Evolutionary conservation across 2,797 vertebrate species (phyloP).

Genomic region (Pseudotriccus pelzelni): DNA sequence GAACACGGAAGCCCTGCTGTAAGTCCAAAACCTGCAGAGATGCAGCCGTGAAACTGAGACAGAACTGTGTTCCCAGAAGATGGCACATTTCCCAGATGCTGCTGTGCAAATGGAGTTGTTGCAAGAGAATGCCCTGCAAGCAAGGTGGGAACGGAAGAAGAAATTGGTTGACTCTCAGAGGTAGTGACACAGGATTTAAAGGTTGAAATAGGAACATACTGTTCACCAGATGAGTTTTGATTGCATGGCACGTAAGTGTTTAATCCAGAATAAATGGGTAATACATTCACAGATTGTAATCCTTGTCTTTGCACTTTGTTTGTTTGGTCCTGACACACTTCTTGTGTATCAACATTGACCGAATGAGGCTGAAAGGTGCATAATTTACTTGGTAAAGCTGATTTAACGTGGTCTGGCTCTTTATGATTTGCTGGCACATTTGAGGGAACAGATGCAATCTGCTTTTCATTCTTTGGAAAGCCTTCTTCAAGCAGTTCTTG

Average conservation of each 20-base stretch:
- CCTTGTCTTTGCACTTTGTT: background rate
- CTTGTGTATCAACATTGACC: background rate
- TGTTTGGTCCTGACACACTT: background rate
- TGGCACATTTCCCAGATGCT: conserved; percentile 70
- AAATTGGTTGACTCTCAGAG: conserved; percentile 48
- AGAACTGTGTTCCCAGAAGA: conserved; percentile 63
- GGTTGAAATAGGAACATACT: conserved; percentile 63
- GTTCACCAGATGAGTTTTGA: conserved; percentile 31
- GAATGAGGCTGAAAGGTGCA: background rate
- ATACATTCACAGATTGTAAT: background rate
- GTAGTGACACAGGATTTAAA: conserved; percentile 67
- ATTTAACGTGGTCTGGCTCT: background rate
- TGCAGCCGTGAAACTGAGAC: conserved; percentile 69
- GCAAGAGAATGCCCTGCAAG: conserved; percentile 73
- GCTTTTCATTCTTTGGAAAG: background rate
- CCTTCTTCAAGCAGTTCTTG: background rate
- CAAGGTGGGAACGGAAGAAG: conserved; percentile 73
- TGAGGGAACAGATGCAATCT: background rate
- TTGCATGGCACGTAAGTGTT: conserved; percentile 63
- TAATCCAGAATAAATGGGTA: background rate
- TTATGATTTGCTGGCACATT: background rate
- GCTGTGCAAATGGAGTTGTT: conserved; percentile 77
- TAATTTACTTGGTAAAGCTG: background rate
- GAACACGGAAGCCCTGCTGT: conserved; percentile 63
- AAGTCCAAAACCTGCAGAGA: conserved; percentile 68